Base-by-base conservation (phyloP, 2,113 vertebrate genomes). In the Prolemur simus region DNA sequence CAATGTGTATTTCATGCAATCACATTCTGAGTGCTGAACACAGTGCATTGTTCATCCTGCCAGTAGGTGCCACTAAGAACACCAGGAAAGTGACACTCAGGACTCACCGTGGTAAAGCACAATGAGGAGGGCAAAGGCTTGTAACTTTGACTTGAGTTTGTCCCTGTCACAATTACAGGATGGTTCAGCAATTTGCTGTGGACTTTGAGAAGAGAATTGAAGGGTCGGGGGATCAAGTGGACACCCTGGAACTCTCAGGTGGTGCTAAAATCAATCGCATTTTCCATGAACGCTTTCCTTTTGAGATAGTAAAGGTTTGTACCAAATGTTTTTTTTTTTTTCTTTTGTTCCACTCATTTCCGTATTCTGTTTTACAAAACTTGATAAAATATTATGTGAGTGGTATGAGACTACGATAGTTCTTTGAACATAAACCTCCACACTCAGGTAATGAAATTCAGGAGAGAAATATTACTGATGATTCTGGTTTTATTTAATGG, bases 131-230 rank as follows among this genome's bases (percentile, higher is more conserved):
- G 54, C 9, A 68, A 91, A 47, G 68, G 74, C 13, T 10, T 32
- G 20, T 45, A 23, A 13, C 14, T 77, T 58, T 20, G 25, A 80
- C 32, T 49, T 60, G 47, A 87, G 71, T 21, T 34, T 95, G 1
- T 78, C 39, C 94, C n/a, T 6, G 47, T 87, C 96, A 52, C 84
- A 25, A 97, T 89, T 91, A 12, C 68, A 99, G 99, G 96, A 98
- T 99, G 99, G 98, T 99, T 49, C 99, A 99, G 29, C 99, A 99
- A 58, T 99, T 99, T 93, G 98, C 98, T 78, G 98, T 99, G 97
- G 99, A 99, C 95, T 99, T 99, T 93, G 99, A 99, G 96, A 99
- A 99, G 97, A 98, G 98, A 97, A 99, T 99, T 0, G 99, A 99
- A 97, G 99, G 99, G 76, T 99, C 99, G 20, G 99, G 99, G 56